Percentiles rank a stretch among this genome's conserved stretches.
Evolutionary conservation across 2,113 vertebrate species (phyloP).

Genomic region (Bubo blakistoni): DNA sequence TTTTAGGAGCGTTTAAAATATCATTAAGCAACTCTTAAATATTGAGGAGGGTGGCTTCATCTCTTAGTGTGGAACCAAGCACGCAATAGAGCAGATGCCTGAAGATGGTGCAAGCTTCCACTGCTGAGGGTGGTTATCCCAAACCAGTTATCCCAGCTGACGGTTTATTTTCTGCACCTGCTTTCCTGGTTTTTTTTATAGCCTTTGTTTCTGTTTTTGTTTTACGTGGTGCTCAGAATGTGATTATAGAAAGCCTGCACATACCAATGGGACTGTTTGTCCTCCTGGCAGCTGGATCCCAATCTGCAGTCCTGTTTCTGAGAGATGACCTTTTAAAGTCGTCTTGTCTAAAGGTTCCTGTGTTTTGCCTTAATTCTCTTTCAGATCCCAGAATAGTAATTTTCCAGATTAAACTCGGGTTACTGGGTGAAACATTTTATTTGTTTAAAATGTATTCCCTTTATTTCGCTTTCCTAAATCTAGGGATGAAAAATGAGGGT

Average conservation of each 20-base stretch:
- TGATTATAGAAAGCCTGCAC: not conserved
- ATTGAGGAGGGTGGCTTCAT: not conserved
- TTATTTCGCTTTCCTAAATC: not conserved
- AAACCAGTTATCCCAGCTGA: not conserved
- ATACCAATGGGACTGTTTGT: not conserved
- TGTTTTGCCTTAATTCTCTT: not conserved
- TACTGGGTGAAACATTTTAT: not conserved
- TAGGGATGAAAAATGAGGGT: not conserved
- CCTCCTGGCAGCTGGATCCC: not conserved
- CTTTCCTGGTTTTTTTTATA: not conserved
- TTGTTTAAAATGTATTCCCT: accelerated
- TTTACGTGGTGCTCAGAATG: not conserved
- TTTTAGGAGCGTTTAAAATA: not conserved
- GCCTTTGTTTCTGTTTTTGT: not conserved
- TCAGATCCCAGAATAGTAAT: not conserved
- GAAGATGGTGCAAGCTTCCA: not conserved
- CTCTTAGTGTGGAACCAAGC: not conserved
- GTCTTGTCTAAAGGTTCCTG: not conserved
- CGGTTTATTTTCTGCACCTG: accelerated
- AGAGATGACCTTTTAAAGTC: not conserved
- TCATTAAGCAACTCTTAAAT: not conserved
- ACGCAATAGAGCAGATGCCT: accelerated
- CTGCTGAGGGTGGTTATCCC: not conserved
- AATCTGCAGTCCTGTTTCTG: not conserved
- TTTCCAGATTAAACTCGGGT: not conserved